phyloP scores from a whole-genome alignment of 2,888 invertebrate species.

The Hofmannophila pseudospretella region DNA sequence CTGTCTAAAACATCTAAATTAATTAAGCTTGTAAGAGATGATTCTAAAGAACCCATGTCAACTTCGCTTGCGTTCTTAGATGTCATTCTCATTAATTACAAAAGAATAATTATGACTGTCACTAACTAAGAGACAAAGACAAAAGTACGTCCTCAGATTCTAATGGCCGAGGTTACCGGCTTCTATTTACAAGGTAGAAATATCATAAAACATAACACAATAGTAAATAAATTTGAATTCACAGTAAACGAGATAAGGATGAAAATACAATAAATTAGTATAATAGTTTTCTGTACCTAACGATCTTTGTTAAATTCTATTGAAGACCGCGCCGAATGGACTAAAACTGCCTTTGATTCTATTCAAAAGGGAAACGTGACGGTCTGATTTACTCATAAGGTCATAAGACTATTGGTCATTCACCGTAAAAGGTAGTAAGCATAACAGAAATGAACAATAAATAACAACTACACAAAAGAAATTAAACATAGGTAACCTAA shows the following conservation, averaged over 20 bases:
- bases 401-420: conserved; percentile 18
- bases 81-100: conserved; percentile 1
- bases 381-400: conserved; percentile 19
- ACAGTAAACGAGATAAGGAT: conserved; percentile 18
- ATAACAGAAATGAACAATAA: not conserved
- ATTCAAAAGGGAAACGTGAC: conserved; percentile 40
- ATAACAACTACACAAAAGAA: not conserved
- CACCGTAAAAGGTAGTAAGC: conserved; percentile 12
- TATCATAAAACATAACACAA: conserved; percentile 14
- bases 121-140: not conserved
- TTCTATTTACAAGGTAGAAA: conserved; percentile 2
- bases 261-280: conserved; percentile 20
- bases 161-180: conserved; percentile 25
- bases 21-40: too few species aligned
- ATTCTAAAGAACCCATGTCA: too few species aligned
- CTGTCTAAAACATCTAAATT: conserved; percentile 1
- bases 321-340: conserved; percentile 24
- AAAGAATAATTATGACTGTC: not conserved
- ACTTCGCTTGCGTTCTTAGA: not conserved
- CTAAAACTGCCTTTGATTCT: conserved; percentile 26
- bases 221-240: conserved; percentile 14
- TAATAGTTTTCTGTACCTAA: conserved; percentile 12
- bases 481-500: not conserved
- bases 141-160: conserved; percentile 1
- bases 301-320: conserved; percentile 14